Conservation (phyloP, 2,113 vertebrate genomes). For the Callorhinus ursinus region DNA sequence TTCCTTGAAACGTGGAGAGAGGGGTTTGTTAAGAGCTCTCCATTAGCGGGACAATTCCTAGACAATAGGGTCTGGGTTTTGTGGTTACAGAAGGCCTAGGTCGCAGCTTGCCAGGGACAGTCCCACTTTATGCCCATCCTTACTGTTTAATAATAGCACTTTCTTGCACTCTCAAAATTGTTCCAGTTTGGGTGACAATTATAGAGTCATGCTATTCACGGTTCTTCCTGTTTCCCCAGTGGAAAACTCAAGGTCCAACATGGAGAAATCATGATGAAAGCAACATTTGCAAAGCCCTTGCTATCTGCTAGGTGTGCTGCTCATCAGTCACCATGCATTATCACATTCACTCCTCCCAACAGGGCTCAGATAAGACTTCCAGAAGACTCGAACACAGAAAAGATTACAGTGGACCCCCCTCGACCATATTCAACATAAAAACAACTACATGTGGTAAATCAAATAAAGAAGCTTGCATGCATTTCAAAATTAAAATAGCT, state of each 20-base stretch:
- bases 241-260: not conserved
- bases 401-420: not conserved
- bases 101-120: not conserved
- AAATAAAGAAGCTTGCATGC: not conserved
- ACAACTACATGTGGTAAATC: not conserved
- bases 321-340: not conserved
- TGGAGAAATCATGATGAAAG: not conserved
- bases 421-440: not conserved
- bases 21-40: not conserved
- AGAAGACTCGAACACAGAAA: not conserved
- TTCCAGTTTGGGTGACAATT: not conserved
- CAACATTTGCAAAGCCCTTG: not conserved
- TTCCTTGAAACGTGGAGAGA: not conserved
- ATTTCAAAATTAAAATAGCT: conserved; percentile 41
- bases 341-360: not conserved
- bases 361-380: not conserved
- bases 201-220: not conserved
- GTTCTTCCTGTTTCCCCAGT: not conserved
- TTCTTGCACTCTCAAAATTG: not conserved
- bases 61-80: not conserved
- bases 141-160: not conserved
- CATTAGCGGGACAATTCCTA: not conserved
- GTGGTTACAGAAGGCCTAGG: not conserved
- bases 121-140: not conserved
- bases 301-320: not conserved